These are phyloP conservation scores for Orchesellides sinensis DNA, from an alignment of 2,888 invertebrate species.

Conservation along the genomic window DNA sequence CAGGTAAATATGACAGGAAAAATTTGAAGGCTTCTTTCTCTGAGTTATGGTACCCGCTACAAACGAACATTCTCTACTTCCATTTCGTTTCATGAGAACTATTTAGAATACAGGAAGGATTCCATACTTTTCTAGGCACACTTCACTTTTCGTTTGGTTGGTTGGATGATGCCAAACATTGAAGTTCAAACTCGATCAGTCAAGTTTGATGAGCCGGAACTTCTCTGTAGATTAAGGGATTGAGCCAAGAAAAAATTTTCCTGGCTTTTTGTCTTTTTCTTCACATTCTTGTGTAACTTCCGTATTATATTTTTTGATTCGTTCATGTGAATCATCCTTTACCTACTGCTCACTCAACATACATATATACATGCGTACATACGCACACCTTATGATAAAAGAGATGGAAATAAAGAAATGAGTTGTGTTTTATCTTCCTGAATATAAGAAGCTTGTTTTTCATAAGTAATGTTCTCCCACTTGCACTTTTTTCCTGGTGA, in stretches of 20 bases:
- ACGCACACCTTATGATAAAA: constrained; percentile 32
- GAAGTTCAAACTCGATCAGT: constrained; percentile 24
- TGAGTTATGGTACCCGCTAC: no score
- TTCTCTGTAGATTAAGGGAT: constrained; percentile 46
- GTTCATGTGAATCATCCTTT: background rate
- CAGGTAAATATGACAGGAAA: no score
- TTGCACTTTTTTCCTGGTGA: constrained; percentile 42
- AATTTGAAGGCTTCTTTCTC: no score
- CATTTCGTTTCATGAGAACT: no score
- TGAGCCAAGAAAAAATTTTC: constrained; percentile 4
- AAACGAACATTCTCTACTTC: no score
- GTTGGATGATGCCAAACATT: background rate
- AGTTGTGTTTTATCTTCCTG: constrained; percentile 33
- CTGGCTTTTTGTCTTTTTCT: constrained; percentile 12
- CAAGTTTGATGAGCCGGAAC: constrained; percentile 49
- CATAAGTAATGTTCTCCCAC: constrained; percentile 32
- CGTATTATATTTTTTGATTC: background rate
- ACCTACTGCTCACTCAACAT: background rate
- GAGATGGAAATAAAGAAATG: constrained; percentile 52
- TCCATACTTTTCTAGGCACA: no score
- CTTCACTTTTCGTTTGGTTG: no score
- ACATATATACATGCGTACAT: no score
- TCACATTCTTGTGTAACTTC: background rate
- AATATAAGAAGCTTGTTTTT: constrained; percentile 35
- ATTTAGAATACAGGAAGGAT: no score